A percentile compares a stretch with the other conserved stretches of the same genome.
phyloP scores from a whole-genome alignment of 2,113 vertebrate genomes.

The Zootoca vivipara region DNA sequence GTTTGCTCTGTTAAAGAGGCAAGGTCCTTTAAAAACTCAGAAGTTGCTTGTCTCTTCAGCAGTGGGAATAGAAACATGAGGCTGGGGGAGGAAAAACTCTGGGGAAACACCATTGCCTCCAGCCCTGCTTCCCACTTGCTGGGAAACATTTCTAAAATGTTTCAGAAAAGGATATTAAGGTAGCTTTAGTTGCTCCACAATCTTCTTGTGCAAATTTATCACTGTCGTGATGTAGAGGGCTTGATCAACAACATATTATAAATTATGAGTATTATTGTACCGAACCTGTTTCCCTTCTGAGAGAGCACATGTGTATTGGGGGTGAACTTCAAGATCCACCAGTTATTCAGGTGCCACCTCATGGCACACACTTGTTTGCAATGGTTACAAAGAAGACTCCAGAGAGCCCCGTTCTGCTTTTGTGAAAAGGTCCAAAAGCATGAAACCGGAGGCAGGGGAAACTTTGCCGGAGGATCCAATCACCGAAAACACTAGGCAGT shows the following conservation, averaged over 20 bases:
- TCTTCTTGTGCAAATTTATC: neutral
- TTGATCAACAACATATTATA: neutral
- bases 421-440: neutral
- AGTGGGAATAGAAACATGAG: neutral
- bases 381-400: neutral
- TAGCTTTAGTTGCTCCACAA: neutral
- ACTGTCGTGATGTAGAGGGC: neutral
- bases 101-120: neutral
- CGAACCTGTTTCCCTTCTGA: neutral
- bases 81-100: neutral
- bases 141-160: neutral
- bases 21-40: neutral
- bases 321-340: neutral
- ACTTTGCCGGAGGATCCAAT: neutral
- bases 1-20: neutral
- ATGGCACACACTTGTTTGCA: neutral
- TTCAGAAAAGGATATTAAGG: neutral
- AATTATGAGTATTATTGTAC: neutral
- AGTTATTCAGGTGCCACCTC: neutral
- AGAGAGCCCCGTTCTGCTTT: neutral
- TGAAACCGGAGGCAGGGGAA: constrained; percentile 39
- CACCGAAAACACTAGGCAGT: constrained; percentile 19
- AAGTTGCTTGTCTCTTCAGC: neutral
- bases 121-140: too few species aligned
- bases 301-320: neutral